phyloP scores from a whole-genome alignment of 2,888 invertebrate genomes.

The Hirtodrosophila histrioides region DNA sequence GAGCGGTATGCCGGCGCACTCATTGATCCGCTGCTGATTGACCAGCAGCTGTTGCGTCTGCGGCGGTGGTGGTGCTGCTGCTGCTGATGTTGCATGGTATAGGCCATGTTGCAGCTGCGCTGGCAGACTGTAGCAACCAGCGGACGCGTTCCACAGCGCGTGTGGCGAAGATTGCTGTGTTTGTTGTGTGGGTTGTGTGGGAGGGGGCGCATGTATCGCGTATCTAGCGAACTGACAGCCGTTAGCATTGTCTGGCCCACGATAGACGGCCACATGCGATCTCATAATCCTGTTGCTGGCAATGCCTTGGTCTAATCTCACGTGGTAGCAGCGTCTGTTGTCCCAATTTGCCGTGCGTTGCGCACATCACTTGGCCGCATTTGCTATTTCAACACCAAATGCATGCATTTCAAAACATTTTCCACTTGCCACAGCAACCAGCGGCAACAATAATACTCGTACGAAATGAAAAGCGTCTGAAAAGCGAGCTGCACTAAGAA shows the following conservation, averaged over 20 bases:
- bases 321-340: constrained; percentile 36
- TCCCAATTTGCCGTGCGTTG: constrained; percentile 33
- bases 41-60: constrained; percentile 48
- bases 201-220: constrained; percentile 38
- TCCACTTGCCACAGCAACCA: constrained; percentile 30
- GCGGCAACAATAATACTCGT: constrained; percentile 47
- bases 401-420: constrained; percentile 52
- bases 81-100: constrained; percentile 33
- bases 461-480: constrained; percentile 65
- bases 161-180: constrained; percentile 22
- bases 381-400: constrained; percentile 55
- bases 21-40: constrained; percentile 85
- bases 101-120: constrained; percentile 56
- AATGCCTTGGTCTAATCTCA: constrained; percentile 40
- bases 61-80: constrained; percentile 14
- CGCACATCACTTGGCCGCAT: constrained; percentile 75
- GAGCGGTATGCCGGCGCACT: constrained; percentile 92
- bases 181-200: constrained; percentile 17
- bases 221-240: constrained; percentile 62
- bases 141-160: constrained; percentile 12
- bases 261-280: constrained; percentile 78
- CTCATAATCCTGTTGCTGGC: constrained; percentile 75
- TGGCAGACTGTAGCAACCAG: constrained; percentile 51
- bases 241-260: constrained; percentile 72
- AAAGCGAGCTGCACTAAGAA: constrained; percentile 66